A percentile compares a stretch with the other conserved stretches of the same genome.
Evolutionary conservation across 2,113 vertebrate genomes (phyloP).

Genomic region (Tragelaphus scriptus): DNA sequence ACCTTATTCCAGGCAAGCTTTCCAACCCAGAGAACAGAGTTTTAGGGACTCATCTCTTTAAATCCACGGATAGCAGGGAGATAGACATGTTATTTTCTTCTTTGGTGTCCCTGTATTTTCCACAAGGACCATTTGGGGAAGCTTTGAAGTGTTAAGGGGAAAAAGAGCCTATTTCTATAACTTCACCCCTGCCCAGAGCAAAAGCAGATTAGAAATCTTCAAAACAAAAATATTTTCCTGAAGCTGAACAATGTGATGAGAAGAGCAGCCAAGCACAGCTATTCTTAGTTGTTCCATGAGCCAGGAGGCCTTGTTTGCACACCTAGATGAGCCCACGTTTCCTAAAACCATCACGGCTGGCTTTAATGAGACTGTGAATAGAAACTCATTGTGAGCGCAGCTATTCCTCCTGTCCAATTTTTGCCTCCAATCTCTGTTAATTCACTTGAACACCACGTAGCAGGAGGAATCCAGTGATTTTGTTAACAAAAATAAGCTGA

Average conservation of each 20-base stretch:
- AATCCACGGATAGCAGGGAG: not conserved
- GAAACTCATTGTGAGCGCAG: not conserved
- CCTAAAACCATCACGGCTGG: slow-evolving; percentile 15
- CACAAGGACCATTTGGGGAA: not conserved
- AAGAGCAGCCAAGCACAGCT: not conserved
- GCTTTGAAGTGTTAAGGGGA: not conserved
- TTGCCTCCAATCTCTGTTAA: not conserved
- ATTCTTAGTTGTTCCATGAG: slow-evolving; percentile 27
- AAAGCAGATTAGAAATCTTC: slow-evolving; percentile 40
- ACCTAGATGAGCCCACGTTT: not conserved
- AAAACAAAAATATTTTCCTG: slow-evolving; percentile 69
- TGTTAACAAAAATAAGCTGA: slow-evolving; percentile 44
- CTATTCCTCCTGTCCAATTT: not conserved
- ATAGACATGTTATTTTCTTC: not conserved
- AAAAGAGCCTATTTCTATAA: not conserved
- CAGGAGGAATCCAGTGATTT: not conserved
- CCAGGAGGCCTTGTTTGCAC: slow-evolving; percentile 18
- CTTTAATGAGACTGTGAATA: slow-evolving; percentile 21
- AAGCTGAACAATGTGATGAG: not conserved
- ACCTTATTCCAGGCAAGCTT: not conserved
- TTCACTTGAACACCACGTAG: not conserved
- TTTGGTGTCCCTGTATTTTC: slow-evolving; percentile 9
- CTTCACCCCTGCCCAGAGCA: not conserved
- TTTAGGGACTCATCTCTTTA: not conserved
- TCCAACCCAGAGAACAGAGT: not conserved